A percentile compares a stretch with the other conserved stretches of the same genome.
phyloP scores from a whole-genome alignment of 2,888 invertebrate genomes.

The Brachynemurus nebulosus region DNA sequence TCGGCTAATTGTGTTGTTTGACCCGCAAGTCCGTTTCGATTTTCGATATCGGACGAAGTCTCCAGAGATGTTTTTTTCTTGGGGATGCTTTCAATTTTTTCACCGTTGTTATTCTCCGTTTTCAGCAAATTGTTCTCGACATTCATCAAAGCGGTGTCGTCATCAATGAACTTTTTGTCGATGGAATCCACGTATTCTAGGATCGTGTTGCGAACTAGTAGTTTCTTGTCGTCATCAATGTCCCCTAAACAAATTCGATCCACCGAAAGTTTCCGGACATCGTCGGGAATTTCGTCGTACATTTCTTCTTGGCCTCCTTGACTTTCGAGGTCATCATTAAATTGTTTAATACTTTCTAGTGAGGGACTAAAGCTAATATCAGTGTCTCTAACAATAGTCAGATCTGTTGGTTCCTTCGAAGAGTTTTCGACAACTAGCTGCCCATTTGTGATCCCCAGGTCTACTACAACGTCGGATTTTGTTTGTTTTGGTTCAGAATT shows the following conservation, averaged over 20 bases:
- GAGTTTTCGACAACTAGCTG: too few relatives aligned
- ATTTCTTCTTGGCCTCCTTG: constrained; percentile 29
- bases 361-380: constrained; percentile 29
- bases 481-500: background rate
- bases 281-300: constrained; percentile 5
- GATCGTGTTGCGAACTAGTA: constrained; percentile 12
- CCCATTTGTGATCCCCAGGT: background rate
- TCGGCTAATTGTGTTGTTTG: constrained; percentile 21
- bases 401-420: background rate
- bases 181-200: constrained; percentile 13
- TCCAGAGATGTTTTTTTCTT: constrained; percentile 27
- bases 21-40: background rate
- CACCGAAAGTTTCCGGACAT: background rate
- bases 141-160: constrained; percentile 9
- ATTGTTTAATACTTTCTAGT: constrained; percentile 31
- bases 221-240: constrained; percentile 7
- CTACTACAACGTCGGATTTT: background rate
- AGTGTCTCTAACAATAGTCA: background rate
- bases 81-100: constrained; percentile 27
- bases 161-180: constrained; percentile 10
- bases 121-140: constrained; percentile 1
- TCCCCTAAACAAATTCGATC: too few relatives aligned
- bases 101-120: constrained; percentile 1
- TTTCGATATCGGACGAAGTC: constrained; percentile 28
- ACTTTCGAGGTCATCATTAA: constrained; percentile 30